Conservation (phyloP, 2,113 vertebrate genomes). For the Calyptommatus sinebrachiatus region DNA sequence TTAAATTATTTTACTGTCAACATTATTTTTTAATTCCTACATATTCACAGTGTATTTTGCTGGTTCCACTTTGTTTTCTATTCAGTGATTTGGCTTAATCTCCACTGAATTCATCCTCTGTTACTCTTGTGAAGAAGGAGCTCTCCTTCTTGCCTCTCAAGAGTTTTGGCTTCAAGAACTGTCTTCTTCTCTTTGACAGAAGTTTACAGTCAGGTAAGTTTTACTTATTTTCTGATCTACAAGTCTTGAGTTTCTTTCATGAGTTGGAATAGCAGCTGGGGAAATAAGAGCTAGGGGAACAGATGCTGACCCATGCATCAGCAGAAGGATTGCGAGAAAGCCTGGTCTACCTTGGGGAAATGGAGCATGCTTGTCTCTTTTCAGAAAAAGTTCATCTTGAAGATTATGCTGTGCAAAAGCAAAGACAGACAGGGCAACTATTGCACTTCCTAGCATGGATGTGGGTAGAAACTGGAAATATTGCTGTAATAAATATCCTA, state of each 20-base stretch:
- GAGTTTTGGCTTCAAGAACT: slow-evolving; percentile 9
- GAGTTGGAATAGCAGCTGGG: neutral
- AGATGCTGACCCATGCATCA: neutral
- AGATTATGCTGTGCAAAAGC: neutral
- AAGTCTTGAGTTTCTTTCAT: neutral
- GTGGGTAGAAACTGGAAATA: neutral
- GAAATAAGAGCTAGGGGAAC: neutral
- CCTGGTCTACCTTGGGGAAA: neutral
- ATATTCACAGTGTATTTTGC: neutral
- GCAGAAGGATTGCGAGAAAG: neutral
- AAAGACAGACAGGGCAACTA: neutral
- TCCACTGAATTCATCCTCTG: slow-evolving; percentile 22
- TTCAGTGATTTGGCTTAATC: neutral
- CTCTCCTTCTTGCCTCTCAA: neutral
- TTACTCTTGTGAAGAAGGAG: slow-evolving; percentile 17
- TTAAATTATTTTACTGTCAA: neutral
- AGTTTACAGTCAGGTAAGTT: neutral
- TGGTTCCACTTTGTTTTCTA: neutral
- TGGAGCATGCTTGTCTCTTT: neutral
- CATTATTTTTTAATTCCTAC: neutral
- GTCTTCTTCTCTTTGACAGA: slow-evolving; percentile 8
- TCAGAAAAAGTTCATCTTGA: neutral
- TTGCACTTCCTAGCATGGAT: too few relatives aligned
- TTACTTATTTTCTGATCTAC: neutral
- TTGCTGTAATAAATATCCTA: neutral